Conservation (phyloP, 2,113 vertebrate genomes). For the Engystomops pustulosus region DNA sequence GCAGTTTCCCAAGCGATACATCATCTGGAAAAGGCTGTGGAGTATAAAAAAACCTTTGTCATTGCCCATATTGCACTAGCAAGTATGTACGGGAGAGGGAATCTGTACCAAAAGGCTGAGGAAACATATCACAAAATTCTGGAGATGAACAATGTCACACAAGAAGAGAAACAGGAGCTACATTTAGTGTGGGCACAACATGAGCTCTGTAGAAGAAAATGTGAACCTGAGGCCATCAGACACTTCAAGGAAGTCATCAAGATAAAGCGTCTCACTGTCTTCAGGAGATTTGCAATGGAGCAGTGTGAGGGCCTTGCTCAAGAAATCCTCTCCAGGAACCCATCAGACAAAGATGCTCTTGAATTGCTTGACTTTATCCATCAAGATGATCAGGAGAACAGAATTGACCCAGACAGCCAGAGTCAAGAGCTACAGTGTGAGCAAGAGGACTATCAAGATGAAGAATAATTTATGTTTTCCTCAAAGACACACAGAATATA, state of each 20-base stretch:
- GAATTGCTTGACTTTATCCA: slow-evolving; percentile 31
- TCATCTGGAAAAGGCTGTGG: slow-evolving; percentile 17
- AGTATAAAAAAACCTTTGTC: slow-evolving; percentile 20
- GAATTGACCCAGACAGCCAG: neutral
- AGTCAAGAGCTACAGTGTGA: neutral
- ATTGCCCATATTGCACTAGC: neutral
- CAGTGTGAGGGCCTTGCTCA: neutral
- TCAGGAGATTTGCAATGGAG: neutral
- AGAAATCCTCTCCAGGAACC: neutral
- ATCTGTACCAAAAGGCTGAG: slow-evolving; percentile 4
- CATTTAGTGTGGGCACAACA: neutral
- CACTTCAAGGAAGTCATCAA: slow-evolving; percentile 19
- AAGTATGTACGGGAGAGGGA: neutral
- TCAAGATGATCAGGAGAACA: neutral
- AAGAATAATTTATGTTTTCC: neutral
- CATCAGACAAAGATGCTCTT: neutral
- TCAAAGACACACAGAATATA: too few species aligned
- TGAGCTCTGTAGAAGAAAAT: neutral
- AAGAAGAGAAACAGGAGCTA: slow-evolving; percentile 7
- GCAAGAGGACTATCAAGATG: neutral
- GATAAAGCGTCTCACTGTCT: neutral
- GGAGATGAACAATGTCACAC: neutral
- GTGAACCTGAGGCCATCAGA: neutral
- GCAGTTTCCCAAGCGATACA: neutral
- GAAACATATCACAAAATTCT: neutral